Evolutionary conservation across 1,140 invertebrate species (phyloP).

Genomic region (Eriocheir sinensis): DNA sequence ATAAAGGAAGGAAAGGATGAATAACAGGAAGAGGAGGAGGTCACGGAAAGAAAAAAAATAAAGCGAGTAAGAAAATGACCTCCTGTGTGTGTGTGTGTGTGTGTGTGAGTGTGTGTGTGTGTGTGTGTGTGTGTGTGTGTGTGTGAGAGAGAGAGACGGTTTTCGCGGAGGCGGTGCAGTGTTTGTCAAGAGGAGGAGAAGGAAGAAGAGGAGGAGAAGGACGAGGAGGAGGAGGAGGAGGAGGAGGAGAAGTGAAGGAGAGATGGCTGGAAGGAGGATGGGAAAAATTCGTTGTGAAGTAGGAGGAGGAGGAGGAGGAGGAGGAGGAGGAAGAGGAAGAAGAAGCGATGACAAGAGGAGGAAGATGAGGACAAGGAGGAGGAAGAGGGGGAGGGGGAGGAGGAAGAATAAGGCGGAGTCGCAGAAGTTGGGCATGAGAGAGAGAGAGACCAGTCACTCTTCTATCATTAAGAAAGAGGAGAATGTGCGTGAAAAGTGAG

Average conservation of each 20-base stretch:
- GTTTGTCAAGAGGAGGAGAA: background rate
- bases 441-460: too few species aligned
- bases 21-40: too few species aligned
- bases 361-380: background rate
- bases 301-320: background rate
- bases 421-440: background rate
- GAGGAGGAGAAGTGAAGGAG: background rate
- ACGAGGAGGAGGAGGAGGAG: background rate
- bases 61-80: too few species aligned
- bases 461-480: background rate
- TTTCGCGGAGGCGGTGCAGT: background rate
- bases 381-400: background rate
- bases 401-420: background rate
- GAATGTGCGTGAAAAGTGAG: background rate
- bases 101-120: constrained; percentile 39
- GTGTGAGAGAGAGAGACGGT: too few species aligned
- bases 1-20: too few species aligned
- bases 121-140: constrained; percentile 35
- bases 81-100: background rate
- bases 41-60: too few species aligned
- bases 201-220: background rate
- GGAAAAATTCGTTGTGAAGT: background rate
- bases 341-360: background rate
- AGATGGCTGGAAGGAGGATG: background rate
- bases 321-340: too few species aligned